Percentiles rank a stretch among this genome's conserved stretches.
These are phyloP conservation scores for Thamnophis sirtalis DNA, from an alignment of 2,113 vertebrate species.

Conservation along the genomic window DNA sequence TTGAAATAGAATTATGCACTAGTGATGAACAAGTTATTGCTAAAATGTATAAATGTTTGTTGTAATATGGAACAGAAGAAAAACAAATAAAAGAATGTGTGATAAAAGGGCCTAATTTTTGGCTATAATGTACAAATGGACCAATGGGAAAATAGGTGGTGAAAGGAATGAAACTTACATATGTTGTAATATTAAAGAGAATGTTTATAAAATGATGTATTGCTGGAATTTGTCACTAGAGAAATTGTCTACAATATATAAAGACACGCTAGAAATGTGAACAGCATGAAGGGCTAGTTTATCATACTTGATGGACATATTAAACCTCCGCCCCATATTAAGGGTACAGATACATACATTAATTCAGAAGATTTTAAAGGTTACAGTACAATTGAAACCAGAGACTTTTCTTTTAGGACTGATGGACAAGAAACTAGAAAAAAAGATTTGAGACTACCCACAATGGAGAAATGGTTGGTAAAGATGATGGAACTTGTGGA, in stretches of 20 bases:
- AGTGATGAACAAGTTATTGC: neutral
- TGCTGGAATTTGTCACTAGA: neutral
- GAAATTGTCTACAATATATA: neutral
- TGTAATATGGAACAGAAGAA: neutral
- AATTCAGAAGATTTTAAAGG: neutral
- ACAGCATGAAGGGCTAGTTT: neutral
- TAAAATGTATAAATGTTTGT: neutral
- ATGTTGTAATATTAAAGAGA: neutral
- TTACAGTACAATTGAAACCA: neutral
- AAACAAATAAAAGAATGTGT: neutral
- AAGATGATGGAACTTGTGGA: too few species aligned
- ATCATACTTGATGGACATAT: neutral
- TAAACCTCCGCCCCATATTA: neutral
- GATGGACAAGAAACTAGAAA: neutral
- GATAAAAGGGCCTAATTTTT: neutral
- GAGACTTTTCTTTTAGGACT: neutral
- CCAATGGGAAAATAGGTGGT: neutral
- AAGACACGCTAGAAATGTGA: neutral
- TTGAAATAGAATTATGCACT: neutral
- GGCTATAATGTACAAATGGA: neutral
- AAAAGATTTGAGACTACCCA: neutral
- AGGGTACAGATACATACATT: neutral
- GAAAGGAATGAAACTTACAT: neutral
- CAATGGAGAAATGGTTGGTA: neutral
- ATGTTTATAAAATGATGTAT: neutral